phyloP scores from a whole-genome alignment of 2,797 vertebrate species.

The Emydoidea blandingii region DNA sequence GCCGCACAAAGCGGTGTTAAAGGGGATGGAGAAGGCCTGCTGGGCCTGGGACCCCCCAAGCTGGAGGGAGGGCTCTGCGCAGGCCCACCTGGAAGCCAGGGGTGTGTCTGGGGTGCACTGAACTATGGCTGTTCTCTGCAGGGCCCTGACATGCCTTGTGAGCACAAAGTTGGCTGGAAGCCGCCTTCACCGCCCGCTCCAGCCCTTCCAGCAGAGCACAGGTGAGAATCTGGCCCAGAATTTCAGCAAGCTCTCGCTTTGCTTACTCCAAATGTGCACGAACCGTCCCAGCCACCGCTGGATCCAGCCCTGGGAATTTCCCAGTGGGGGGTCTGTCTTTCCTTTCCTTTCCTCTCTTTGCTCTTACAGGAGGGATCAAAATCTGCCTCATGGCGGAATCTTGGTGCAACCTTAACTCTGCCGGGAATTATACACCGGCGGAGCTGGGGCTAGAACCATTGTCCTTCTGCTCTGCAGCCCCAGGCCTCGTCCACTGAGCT shows the following conservation, averaged over 20 bases:
- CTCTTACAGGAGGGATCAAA: neutral
- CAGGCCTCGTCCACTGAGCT: too few relatives aligned
- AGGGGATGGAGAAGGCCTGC: neutral
- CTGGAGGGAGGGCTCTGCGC: too few relatives aligned
- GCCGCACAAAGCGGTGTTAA: neutral
- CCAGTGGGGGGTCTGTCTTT: neutral
- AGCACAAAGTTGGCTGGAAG: neutral
- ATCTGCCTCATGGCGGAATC: neutral
- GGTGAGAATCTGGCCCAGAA: neutral
- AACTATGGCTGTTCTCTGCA: neutral
- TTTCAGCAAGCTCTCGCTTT: neutral
- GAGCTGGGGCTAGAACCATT: too few relatives aligned
- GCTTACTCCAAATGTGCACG: too few relatives aligned
- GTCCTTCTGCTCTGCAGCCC: too few relatives aligned
- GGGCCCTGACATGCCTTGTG: neutral
- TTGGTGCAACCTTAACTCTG: neutral
- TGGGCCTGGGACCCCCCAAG: too few relatives aligned
- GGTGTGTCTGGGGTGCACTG: neutral
- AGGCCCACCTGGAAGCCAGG: neutral
- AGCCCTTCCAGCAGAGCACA: neutral
- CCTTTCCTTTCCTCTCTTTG: neutral
- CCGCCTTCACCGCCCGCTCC: too few relatives aligned
- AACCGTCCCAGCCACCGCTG: too few relatives aligned
- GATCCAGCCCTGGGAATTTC: too few relatives aligned
- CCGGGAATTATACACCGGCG: too few relatives aligned